Conservation (phyloP, 2,113 vertebrate species). For the Cariama cristata region DNA sequence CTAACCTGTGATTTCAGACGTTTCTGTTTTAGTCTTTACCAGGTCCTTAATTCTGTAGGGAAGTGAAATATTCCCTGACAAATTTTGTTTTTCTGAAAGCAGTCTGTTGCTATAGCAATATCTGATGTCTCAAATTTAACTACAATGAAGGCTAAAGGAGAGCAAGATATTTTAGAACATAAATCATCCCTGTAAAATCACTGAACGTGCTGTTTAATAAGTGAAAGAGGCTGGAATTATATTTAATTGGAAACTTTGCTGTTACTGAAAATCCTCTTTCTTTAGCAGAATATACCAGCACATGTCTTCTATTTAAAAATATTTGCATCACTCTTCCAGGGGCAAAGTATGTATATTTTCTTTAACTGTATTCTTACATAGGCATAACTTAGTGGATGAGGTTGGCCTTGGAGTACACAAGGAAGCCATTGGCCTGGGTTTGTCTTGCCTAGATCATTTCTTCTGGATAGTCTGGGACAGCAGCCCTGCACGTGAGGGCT, state of each 20-base stretch:
- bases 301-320: background rate
- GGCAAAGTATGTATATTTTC: background rate
- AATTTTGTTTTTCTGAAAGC: conserved; percentile 48
- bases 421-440: background rate
- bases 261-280: background rate
- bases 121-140: background rate
- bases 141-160: background rate
- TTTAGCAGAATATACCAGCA: background rate
- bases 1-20: conserved; percentile 30
- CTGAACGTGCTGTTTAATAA: background rate
- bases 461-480: background rate
- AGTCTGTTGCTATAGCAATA: conserved; percentile 45
- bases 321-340: background rate
- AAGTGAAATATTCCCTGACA: conserved; percentile 26
- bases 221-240: background rate
- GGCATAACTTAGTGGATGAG: background rate
- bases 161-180: background rate
- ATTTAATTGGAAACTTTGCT: background rate
- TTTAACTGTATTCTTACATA: background rate
- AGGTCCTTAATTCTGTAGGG: conserved; percentile 26
- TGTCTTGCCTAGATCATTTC: background rate
- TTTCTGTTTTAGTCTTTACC: conserved; percentile 22
- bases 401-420: background rate
- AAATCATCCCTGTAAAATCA: background rate
- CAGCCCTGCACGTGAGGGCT: background rate